Base-by-base conservation (phyloP, 2,113 vertebrate genomes). In the Diglossa brunneiventris region DNA sequence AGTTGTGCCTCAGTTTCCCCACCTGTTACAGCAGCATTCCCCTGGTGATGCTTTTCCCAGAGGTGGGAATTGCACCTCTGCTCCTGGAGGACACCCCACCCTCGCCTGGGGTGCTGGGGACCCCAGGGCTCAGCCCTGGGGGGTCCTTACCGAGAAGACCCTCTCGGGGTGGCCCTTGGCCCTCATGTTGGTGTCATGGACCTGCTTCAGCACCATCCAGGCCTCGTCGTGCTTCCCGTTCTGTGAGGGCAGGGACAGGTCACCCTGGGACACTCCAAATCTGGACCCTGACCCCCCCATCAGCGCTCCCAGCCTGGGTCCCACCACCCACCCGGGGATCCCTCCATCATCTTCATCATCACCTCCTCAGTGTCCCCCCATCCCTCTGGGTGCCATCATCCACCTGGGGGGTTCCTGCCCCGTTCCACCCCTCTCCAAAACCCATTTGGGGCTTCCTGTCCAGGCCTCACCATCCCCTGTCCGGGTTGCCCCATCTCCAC, bases 171-270 rank as follows among this genome's bases (percentile, higher is more conserved):
- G 99, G 23, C 99, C 99, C 95, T 99, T 99, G 89, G 99, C 99
- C 80, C 99, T 97, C 99, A 99, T 99, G 98, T 99, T 99, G 97
- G 99, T 99, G 97, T 99, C 99, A 4, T 99, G 99, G 70, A 99
- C 99, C 92, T 99, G 99, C 97, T 99, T 99, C 96, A 99, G 98
- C 78, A 99, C 99, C 99, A 99, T 99, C 99, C 99, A 99, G 46
- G 99, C 99, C 93, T 99, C 99, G 1, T 99, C 99, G 0, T 99
- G 99, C 77, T 99, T 99, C 63, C 99, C 99, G 0, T 99, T 99
- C 99, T 99, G 95, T 20, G 52, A 91, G 63, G 56, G 97, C 58
- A 93, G 21, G 62, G 49, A 35, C 1, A 12, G 22, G 73, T 92
- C 52, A 59, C 11, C 11, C 8, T 1, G 2, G 59, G 28, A 52